phyloP scores from a whole-genome alignment of 1,140 invertebrate species.

The Pseudoatta argentina region DNA sequence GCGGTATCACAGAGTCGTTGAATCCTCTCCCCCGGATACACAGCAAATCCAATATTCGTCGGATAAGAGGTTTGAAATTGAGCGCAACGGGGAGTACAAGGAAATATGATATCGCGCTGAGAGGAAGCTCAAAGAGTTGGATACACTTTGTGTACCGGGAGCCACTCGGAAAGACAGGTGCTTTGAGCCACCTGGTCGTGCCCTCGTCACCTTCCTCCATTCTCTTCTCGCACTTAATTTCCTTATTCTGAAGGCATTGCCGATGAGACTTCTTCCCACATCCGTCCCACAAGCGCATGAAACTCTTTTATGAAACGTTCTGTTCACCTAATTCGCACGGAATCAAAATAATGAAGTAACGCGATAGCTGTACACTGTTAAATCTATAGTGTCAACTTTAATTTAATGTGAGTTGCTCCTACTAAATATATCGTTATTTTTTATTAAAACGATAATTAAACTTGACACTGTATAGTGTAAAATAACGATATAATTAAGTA shows the following conservation, averaged over 20 bases:
- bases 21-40: neutral
- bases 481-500: too few relatives aligned
- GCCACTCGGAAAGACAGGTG: constrained; percentile 73
- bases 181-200: constrained; percentile 70
- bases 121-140: constrained; percentile 56
- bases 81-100: constrained; percentile 39
- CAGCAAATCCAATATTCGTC: constrained; percentile 25
- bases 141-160: constrained; percentile 68
- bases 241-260: constrained; percentile 62
- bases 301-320: neutral
- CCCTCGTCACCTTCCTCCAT: constrained; percentile 41
- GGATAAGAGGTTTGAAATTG: constrained; percentile 46
- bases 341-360: neutral
- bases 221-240: constrained; percentile 70
- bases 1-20: neutral
- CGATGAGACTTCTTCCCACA: constrained; percentile 58
- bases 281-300: constrained; percentile 23
- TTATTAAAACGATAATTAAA: too few relatives aligned
- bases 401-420: too few relatives aligned
- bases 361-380: neutral
- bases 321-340: neutral
- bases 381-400: too few relatives aligned
- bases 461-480: too few relatives aligned
- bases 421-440: too few relatives aligned
- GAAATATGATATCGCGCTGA: constrained; percentile 51